Evolutionary conservation across 2,888 invertebrate species (phyloP).

Genomic region (Allolobophora icterica): DNA sequence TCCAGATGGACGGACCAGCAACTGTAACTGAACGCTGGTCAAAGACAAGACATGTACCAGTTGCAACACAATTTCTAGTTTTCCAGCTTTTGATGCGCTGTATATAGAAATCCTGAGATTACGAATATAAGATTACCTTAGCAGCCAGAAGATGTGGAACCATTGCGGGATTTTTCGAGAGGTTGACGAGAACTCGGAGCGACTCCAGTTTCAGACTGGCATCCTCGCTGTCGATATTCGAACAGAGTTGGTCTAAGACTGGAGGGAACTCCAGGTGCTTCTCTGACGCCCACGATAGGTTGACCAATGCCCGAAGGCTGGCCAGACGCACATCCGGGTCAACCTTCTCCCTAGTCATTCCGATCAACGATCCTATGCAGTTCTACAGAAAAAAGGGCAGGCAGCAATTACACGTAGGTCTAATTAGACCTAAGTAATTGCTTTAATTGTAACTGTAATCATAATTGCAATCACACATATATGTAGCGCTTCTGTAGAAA

Average conservation of each 20-base stretch:
- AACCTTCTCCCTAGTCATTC: constrained; percentile 64
- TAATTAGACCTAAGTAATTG: too few species aligned
- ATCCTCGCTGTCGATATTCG: constrained; percentile 65
- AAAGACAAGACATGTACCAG: too few species aligned
- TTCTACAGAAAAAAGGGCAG: constrained; percentile 59
- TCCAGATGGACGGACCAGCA: too few species aligned
- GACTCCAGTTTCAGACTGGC: constrained; percentile 68
- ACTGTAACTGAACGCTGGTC: too few species aligned
- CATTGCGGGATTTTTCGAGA: constrained; percentile 71
- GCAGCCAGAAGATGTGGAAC: constrained; percentile 71
- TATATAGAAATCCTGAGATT: too few species aligned
- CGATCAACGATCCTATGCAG: constrained; percentile 67
- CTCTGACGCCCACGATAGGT: constrained; percentile 67
- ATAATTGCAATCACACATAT: too few species aligned
- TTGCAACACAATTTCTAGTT: too few species aligned
- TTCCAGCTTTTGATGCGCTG: too few species aligned
- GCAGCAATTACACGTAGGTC: neutral
- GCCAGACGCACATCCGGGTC: constrained; percentile 66
- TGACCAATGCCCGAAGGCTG: constrained; percentile 69
- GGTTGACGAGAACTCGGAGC: constrained; percentile 70
- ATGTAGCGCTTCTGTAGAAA: too few species aligned
- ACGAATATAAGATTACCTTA: constrained; percentile 65
- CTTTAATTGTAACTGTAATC: too few species aligned
- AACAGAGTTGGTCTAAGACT: constrained; percentile 67
- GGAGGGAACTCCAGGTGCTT: constrained; percentile 69